Evolutionary conservation across 2,113 vertebrate genomes (phyloP).

Genomic region (Nesoenas mayeri): DNA sequence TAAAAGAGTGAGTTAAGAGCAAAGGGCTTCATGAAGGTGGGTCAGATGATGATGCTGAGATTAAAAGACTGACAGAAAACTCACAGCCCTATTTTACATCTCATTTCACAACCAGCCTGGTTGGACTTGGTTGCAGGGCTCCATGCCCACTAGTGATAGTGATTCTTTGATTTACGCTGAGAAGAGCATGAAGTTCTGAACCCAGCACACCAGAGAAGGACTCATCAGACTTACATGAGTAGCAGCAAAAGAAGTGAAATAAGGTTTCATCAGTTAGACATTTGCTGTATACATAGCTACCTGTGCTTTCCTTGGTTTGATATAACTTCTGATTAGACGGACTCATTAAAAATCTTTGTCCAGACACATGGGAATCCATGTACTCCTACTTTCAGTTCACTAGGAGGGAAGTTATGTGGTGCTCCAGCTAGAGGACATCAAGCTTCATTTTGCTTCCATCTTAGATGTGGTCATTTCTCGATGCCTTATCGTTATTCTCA

Average conservation of each 20-base stretch:
- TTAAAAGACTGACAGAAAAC: neutral
- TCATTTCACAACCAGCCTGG: neutral
- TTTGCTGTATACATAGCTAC: neutral
- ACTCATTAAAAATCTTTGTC: neutral
- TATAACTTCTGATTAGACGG: neutral
- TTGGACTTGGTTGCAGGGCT: neutral
- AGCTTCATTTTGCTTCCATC: neutral
- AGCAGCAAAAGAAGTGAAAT: neutral
- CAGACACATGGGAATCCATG: neutral
- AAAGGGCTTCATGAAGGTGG: neutral
- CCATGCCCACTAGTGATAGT: neutral
- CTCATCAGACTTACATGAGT: neutral
- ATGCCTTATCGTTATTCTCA: neutral
- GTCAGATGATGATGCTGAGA: neutral
- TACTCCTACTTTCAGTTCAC: neutral
- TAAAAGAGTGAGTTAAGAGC: neutral
- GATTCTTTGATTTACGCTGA: neutral
- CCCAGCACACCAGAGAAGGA: neutral
- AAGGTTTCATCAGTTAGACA: neutral
- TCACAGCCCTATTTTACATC: neutral
- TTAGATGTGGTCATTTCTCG: neutral
- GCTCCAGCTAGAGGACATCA: neutral
- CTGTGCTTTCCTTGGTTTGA: neutral
- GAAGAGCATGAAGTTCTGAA: neutral
- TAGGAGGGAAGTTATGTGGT: neutral